A percentile compares a stretch with the other conserved stretches of the same genome.
Evolutionary conservation across 2,888 invertebrate species (phyloP).

Genomic region (Brenthis hecate): DNA sequence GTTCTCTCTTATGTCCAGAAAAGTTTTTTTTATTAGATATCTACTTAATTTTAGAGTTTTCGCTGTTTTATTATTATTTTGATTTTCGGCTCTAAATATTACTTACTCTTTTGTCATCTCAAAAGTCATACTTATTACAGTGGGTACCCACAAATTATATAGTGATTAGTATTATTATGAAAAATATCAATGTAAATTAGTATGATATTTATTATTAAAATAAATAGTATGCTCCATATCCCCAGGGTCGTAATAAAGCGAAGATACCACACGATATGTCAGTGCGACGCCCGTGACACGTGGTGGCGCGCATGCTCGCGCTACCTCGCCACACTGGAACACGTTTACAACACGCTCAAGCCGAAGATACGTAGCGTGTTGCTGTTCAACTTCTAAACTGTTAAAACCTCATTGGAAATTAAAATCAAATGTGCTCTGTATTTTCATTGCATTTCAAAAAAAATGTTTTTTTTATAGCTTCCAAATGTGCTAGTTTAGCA

Average conservation of each 20-base stretch:
- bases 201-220: background rate
- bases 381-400: slow-evolving; percentile 65
- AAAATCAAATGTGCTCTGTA: too few species aligned
- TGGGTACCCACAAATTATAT: background rate
- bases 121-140: background rate
- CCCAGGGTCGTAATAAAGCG: slow-evolving; percentile 65
- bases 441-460: too few species aligned
- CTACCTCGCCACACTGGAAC: slow-evolving; percentile 57
- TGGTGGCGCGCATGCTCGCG: slow-evolving; percentile 59
- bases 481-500: too few species aligned
- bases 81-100: too few species aligned
- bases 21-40: too few species aligned
- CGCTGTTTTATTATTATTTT: too few species aligned
- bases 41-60: background rate
- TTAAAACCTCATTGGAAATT: slow-evolving; percentile 30
- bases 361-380: slow-evolving; percentile 66
- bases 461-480: too few species aligned
- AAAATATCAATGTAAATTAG: too few species aligned
- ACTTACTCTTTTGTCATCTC: too few species aligned
- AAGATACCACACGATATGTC: slow-evolving; percentile 45
- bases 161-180: background rate
- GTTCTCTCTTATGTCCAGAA: too few species aligned
- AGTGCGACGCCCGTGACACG: slow-evolving; percentile 51
- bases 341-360: slow-evolving; percentile 66
- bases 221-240: slow-evolving; percentile 5